Evolutionary conservation across 64 coral and sea anemone species (phyloP).

Genomic region (Hydrozoanthus tunicans): DNA sequence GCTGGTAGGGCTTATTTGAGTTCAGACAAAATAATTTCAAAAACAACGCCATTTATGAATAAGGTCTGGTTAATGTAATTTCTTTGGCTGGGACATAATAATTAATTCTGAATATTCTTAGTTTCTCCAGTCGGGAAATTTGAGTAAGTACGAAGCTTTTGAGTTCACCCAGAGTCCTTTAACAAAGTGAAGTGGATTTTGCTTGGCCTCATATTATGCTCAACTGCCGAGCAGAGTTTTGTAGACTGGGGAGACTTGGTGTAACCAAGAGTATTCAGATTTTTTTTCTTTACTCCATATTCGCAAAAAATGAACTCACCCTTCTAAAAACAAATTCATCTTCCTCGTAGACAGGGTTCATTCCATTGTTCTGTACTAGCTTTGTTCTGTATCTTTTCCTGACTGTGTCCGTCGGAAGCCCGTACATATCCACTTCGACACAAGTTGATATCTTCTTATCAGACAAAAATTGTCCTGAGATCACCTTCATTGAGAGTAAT

Average conservation of each 20-base stretch:
- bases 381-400: slow-evolving; percentile 93
- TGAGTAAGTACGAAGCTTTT: too few species aligned
- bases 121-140: too few species aligned
- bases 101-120: too few species aligned
- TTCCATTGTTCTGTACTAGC: slow-evolving; percentile 72
- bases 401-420: slow-evolving; percentile 86
- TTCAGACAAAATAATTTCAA: too few species aligned
- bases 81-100: too few species aligned
- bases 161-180: too few species aligned
- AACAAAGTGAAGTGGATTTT: too few species aligned
- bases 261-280: background rate
- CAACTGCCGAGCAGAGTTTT: too few species aligned
- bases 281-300: background rate
- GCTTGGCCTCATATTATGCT: too few species aligned
- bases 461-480: slow-evolving; percentile 91
- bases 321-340: slow-evolving; percentile 89
- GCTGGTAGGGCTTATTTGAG: too few species aligned
- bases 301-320: slow-evolving; percentile 25
- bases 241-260: background rate
- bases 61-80: too few species aligned
- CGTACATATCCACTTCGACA: slow-evolving; percentile 95
- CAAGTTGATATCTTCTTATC: slow-evolving; percentile 85
- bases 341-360: slow-evolving; percentile 86
- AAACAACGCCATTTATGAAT: too few species aligned
- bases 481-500: slow-evolving; percentile 58